phyloP scores from a whole-genome alignment of 2,797 vertebrate genomes.

The Lepus townsendii region DNA sequence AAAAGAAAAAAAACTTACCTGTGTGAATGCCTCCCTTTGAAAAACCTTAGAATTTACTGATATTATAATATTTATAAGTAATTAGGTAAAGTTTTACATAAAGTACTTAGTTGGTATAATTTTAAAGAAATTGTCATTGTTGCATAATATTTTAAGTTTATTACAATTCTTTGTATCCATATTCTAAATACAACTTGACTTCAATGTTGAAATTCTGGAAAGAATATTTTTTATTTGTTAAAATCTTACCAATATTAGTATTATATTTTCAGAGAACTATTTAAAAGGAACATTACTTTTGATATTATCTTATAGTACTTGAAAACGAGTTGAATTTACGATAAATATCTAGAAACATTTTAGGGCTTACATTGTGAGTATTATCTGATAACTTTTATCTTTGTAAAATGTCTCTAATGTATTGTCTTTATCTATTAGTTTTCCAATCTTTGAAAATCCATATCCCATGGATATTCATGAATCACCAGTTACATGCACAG shows the following conservation, averaged over 20 bases:
- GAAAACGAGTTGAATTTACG: conserved; percentile 37
- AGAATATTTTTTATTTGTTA: conserved; percentile 56
- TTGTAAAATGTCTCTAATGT: conserved; percentile 85
- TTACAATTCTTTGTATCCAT: conserved; percentile 1
- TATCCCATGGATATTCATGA: conserved; percentile 99
- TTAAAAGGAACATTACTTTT: conserved; percentile 46
- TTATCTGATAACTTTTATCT: conserved; percentile 75
- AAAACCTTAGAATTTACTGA: conserved; percentile 51
- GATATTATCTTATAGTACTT: conserved; percentile 11
- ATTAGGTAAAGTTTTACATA: conserved; percentile 33
- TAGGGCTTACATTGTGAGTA: conserved; percentile 40
- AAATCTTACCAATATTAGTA: conserved; percentile 41
- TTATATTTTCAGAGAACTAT: conserved; percentile 52
- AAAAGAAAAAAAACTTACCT: background rate
- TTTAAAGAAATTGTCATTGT: conserved; percentile 3
- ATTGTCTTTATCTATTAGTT: conserved; percentile 91
- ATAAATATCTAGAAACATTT: conserved; percentile 51
- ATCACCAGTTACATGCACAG: conserved; percentile 98
- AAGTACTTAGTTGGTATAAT: background rate
- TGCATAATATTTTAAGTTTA: conserved; percentile 54
- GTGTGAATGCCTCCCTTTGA: background rate
- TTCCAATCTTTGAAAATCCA: conserved; percentile 99
- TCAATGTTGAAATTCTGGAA: conserved; percentile 33
- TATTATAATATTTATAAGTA: conserved; percentile 31
- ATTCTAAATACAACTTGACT: conserved; percentile 39